Evolutionary conservation across 2,888 invertebrate genomes (phyloP), one percentile per base, ranked within the genome.

Genomic region (Scaptomyza flava): DNA sequence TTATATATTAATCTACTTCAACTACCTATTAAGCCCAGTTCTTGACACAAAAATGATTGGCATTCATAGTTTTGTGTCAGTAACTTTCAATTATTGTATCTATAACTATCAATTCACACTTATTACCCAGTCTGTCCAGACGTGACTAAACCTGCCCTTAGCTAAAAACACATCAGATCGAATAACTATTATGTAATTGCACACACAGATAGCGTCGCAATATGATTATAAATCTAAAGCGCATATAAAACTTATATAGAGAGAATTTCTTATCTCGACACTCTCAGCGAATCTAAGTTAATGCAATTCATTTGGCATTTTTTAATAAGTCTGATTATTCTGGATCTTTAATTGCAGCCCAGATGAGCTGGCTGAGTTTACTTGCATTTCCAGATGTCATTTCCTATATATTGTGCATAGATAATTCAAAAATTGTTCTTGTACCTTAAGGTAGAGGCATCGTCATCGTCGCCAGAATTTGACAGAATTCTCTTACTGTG

Each of bases 391-490:
- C 20, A 33, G 27, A 11, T 6, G 41, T 27, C 27, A 12, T 59
- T 65, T 65, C 56, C 51, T 56, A 51, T 64, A 33, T 36, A 14
- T 45, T n/a, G 4, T 27, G 27, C 17, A 46, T 45, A 38, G 34
- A 47, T 62, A 31, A 36, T 34, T 43, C 27, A 6, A 27, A 27
- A 27, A 27, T 20, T 2, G 14, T 27, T 38, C 36, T 63, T 51
- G 33, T 45, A 42, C 14, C 46, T 48, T 14, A 41, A 41, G 17
- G 57, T 34, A 53, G 48, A 41, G 36, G 46, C 68, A 14, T 23
- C 23, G 23, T 38, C 38, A 38, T 38, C 14, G 58, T 74, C 58
- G 63, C 48, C 52, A 27, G 41, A 41, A 52, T 59, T 47, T 45
- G 20, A 9, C 41, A 41, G 41, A 41, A 41, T 17, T 41, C 17